Evolutionary conservation across 2,797 vertebrate genomes (phyloP).

Genomic region (Vespertilio murinus): DNA sequence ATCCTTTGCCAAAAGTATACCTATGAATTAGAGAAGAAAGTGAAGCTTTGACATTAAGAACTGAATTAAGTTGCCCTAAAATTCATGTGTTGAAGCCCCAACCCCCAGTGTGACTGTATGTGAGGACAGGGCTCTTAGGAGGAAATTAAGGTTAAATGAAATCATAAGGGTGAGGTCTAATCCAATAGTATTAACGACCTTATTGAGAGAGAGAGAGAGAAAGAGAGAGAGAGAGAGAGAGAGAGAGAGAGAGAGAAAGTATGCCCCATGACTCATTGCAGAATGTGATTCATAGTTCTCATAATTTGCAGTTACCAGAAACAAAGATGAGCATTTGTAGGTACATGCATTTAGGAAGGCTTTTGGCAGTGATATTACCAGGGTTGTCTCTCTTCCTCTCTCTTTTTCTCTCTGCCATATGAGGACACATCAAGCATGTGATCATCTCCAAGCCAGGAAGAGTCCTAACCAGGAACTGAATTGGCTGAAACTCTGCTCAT

Average conservation of each 20-base stretch:
- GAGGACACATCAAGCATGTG: not conserved
- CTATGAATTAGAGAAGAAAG: not conserved
- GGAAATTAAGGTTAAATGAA: not conserved
- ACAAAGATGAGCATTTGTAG: slow-evolving; percentile 12
- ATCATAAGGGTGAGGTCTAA: not conserved
- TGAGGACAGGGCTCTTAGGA: not conserved
- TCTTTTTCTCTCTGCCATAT: not conserved
- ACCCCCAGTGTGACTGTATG: not conserved
- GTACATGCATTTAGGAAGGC: not conserved
- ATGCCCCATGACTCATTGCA: not conserved
- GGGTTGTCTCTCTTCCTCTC: not conserved
- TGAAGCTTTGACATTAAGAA: not conserved
- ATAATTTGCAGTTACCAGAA: slow-evolving; percentile 15
- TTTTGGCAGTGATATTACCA: not conserved
- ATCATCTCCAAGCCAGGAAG: not conserved
- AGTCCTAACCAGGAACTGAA: not conserved
- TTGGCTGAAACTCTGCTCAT: not conserved
- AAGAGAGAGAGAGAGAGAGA: not conserved
- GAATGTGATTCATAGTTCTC: slow-evolving; percentile 33
- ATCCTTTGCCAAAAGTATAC: not conserved
- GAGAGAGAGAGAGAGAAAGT: no score
- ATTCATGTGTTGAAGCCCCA: not conserved
- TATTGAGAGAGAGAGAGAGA: not conserved
- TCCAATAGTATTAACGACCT: not conserved
- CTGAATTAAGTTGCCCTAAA: not conserved